A percentile compares a stretch with the other conserved stretches of the same genome.
phyloP scores from a whole-genome alignment of 2,888 invertebrate genomes.

The Diaperis boleti region DNA sequence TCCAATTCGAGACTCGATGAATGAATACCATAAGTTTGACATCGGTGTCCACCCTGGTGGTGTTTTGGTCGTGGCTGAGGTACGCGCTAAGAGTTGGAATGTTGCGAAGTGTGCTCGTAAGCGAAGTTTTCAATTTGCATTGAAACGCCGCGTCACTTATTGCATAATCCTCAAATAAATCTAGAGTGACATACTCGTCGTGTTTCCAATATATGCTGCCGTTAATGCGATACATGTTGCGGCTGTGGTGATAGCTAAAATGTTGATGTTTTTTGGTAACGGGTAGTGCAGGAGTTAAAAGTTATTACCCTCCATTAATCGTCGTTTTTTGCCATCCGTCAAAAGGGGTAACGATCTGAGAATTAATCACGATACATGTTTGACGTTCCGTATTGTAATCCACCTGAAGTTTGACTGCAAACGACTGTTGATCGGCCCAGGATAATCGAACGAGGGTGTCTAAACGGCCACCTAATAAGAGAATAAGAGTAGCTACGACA shows the following conservation, averaged over 20 bases:
- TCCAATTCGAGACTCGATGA: background rate
- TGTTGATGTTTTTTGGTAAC: conserved; percentile 37
- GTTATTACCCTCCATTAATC: conserved; percentile 67
- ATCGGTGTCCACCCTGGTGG: conserved; percentile 68
- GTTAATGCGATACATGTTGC: conserved; percentile 68
- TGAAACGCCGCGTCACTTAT: conserved; percentile 63
- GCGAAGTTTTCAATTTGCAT: conserved; percentile 68
- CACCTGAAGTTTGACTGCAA: conserved; percentile 73
- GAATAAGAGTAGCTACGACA: conserved; percentile 15
- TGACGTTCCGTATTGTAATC: conserved; percentile 70
- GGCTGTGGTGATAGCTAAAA: conserved; percentile 68
- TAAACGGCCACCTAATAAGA: conserved; percentile 60
- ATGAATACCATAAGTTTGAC: conserved; percentile 67
- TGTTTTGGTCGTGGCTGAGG: conserved; percentile 70
- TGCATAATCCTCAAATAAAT: conserved; percentile 68
- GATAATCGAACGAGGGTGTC: conserved; percentile 72
- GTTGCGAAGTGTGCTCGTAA: conserved; percentile 72
- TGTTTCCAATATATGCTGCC: conserved; percentile 73
- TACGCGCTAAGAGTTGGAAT: conserved; percentile 71
- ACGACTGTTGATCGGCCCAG: conserved; percentile 77
- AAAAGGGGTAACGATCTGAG: conserved; percentile 70
- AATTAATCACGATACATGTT: conserved; percentile 66
- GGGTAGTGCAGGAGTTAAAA: conserved; percentile 18
- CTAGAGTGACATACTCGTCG: conserved; percentile 70
- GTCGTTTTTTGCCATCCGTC: conserved; percentile 71